Evolutionary conservation across 2,797 vertebrate genomes (phyloP).

Genomic region (Gallinago solitaria): DNA sequence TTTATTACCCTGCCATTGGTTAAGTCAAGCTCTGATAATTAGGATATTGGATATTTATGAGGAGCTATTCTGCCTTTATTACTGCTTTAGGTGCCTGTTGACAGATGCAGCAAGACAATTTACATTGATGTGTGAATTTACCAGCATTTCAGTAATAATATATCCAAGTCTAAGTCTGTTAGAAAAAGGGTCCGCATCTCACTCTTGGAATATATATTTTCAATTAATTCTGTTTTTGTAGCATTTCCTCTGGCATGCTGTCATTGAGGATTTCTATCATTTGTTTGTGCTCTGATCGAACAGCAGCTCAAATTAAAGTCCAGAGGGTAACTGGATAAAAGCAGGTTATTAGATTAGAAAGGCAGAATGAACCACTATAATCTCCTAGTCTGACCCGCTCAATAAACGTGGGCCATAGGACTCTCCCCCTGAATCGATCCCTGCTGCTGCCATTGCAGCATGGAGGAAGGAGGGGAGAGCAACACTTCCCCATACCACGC

Average conservation of each 20-base stretch:
- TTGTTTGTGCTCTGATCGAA: slow-evolving; percentile 9
- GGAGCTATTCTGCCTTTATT: slow-evolving; percentile 76
- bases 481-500: neutral
- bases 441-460: neutral
- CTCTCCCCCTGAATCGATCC: neutral
- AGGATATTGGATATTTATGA: slow-evolving; percentile 78
- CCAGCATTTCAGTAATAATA: slow-evolving; percentile 72
- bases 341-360: slow-evolving; percentile 55
- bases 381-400: neutral
- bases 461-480: neutral
- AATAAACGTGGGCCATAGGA: neutral
- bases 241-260: slow-evolving; percentile 48
- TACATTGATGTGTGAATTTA: slow-evolving; percentile 73
- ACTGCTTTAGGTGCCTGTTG: slow-evolving; percentile 73
- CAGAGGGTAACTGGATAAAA: slow-evolving; percentile 57
- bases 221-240: slow-evolving; percentile 62
- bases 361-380: neutral
- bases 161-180: slow-evolving; percentile 63
- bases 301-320: slow-evolving; percentile 44
- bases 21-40: slow-evolving; percentile 78
- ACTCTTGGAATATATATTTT: slow-evolving; percentile 64
- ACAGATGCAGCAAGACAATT: slow-evolving; percentile 74
- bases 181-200: slow-evolving; percentile 57
- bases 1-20: slow-evolving; percentile 75
- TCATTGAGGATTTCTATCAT: slow-evolving; percentile 13